Evolutionary conservation across 2,888 invertebrate genomes (phyloP), one percentile per base, ranked within the genome.

Genomic region (Amphiduros pacificus): DNA sequence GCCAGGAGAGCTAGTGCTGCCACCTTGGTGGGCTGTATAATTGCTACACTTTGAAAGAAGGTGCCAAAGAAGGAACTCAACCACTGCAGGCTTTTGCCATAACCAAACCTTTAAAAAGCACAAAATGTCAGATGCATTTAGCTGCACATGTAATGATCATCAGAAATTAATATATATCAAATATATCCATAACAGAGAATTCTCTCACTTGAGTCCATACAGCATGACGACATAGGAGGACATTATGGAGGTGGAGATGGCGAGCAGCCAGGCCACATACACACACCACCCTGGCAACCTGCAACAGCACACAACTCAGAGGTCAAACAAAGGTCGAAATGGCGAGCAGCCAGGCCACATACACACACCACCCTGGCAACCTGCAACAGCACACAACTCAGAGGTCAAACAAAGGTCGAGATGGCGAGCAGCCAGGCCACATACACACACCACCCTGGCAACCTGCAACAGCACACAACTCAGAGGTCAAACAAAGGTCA

Each of bases 391-490:
- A n/a, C n/a, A n/a, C n/a, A n/a, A n/a, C n/a, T n/a, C n/a, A n/a
- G n/a, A n/a, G n/a, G n/a, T n/a, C n/a, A n/a, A n/a, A n/a, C n/a
- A n/a, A n/a, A 68, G 5, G 65, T 64, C 4, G 59, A 9, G 5
- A 73, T 20, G 1, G 72, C 67, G 20, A 77, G 22, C 5, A 58
- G 29, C 76, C 76, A 78, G 51, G 71, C 65, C 22, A 77, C 63
- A 65, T 75, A 77, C 2, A 77, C 27, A 56, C 68, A 73, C 77
- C 76, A 77, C 76, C 75, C 76, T n/a, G 77, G 77, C 6, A 77
- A 57, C 55, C 75, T 77, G 66, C 11, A 48, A 68, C n/a, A n/a
- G n/a, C n/a, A n/a, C n/a, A n/a, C n/a, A n/a, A n/a, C n/a, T n/a
- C n/a, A n/a, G n/a, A n/a, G n/a, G n/a, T n/a, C n/a, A n/a, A n/a